phyloP scores from a whole-genome alignment of 1,140 invertebrate genomes.

The Chymomyza costata region DNA sequence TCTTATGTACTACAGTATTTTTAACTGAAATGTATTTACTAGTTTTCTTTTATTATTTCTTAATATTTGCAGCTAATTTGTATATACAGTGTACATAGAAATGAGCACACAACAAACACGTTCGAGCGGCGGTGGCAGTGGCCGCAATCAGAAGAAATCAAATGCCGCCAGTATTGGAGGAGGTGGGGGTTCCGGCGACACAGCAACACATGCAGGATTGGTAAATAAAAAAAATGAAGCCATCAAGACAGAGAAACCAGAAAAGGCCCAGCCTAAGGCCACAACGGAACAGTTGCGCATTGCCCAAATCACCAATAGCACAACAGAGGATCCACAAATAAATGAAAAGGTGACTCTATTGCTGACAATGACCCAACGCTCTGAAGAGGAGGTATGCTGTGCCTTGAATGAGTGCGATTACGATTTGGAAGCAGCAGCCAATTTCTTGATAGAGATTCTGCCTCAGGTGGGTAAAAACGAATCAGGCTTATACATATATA shows the following conservation, averaged over 20 bases:
- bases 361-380: conserved; percentile 86
- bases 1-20: too few species aligned
- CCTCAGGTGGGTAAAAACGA: conserved; percentile 76
- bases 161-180: conserved; percentile 56
- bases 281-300: conserved; percentile 80
- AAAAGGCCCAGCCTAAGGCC: conserved; percentile 72
- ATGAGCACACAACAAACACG: conserved; percentile 76
- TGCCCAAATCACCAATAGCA: conserved; percentile 83
- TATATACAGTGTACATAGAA: conserved; percentile 76
- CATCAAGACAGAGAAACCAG: conserved; percentile 73
- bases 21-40: too few species aligned
- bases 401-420: conserved; percentile 89
- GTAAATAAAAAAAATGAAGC: conserved; percentile 66
- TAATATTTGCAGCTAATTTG: conserved; percentile 68
- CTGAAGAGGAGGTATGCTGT: conserved; percentile 88
- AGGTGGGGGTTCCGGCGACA: conserved; percentile 35
- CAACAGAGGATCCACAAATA: conserved; percentile 80
- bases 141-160: conserved; percentile 74
- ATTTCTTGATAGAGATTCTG: conserved; percentile 84
- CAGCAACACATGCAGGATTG: conserved; percentile 41
- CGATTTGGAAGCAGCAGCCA: conserved; percentile 84
- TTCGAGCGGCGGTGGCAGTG: conserved; percentile 60
- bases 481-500: neutral
- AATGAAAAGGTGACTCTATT: conserved; percentile 86
- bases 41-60: too few species aligned